phyloP scores from a whole-genome alignment of 2,888 invertebrate species.

The Rosalia funebris region DNA sequence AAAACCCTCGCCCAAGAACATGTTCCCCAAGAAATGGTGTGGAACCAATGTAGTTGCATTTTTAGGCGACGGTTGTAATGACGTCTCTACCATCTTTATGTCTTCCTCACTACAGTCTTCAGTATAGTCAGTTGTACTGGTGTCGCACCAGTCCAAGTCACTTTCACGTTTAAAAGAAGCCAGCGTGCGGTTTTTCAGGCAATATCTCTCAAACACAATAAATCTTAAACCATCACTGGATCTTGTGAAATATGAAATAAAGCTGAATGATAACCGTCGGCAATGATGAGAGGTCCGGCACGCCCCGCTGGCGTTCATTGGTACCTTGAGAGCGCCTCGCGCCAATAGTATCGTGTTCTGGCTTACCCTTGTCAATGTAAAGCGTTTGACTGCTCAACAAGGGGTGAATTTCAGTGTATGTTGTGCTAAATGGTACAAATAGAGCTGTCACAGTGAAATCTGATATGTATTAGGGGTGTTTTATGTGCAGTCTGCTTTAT shows the following conservation, averaged over 20 bases:
- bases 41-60: constrained; percentile 37
- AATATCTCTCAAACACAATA: constrained; percentile 21
- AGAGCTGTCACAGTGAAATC: constrained; percentile 59
- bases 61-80: constrained; percentile 49
- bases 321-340: constrained; percentile 37
- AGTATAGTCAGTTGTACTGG: constrained; percentile 44
- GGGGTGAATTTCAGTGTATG: constrained; percentile 33
- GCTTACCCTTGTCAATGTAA: constrained; percentile 40
- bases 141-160: constrained; percentile 59
- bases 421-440: constrained; percentile 56
- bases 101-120: constrained; percentile 55
- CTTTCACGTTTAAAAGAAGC: constrained; percentile 61
- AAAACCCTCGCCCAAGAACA: constrained; percentile 62
- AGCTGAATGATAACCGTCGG: constrained; percentile 39
- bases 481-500: constrained; percentile 40
- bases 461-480: constrained; percentile 56
- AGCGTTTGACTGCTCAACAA: constrained; percentile 46
- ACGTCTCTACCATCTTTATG: constrained; percentile 61
- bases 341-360: constrained; percentile 45
- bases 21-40: constrained; percentile 51
- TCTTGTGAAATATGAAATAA: constrained; percentile 39
- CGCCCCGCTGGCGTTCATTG: constrained; percentile 43
- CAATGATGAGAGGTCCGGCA: constrained; percentile 41
- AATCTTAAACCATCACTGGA: constrained; percentile 35
- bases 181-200: constrained; percentile 52